Evolutionary conservation across 2,797 vertebrate genomes (phyloP).

Genomic region (Sebastes cheni): DNA sequence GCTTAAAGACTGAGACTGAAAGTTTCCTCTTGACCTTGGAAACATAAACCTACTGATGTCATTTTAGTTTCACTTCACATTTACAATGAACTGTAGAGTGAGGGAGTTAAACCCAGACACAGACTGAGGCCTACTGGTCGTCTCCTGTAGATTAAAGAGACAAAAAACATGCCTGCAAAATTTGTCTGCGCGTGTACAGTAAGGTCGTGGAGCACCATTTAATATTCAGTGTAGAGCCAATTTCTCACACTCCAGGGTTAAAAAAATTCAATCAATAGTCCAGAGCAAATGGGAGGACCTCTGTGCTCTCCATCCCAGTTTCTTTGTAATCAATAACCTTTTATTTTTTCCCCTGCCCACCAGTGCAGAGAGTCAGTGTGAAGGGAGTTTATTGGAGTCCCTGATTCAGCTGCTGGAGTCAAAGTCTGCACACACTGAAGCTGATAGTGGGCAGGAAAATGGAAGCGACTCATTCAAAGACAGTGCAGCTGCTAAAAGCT

Average conservation of each 20-base stretch:
- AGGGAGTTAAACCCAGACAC: background rate
- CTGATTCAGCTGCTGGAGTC: constrained; percentile 38
- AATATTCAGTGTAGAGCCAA: background rate
- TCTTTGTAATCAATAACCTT: constrained; percentile 52
- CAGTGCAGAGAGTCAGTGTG: background rate
- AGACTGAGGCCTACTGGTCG: background rate
- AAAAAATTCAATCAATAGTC: constrained; percentile 35
- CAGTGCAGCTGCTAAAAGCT: constrained; percentile 57
- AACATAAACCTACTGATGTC: background rate
- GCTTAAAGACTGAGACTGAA: background rate
- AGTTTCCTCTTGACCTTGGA: background rate
- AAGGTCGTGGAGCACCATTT: background rate
- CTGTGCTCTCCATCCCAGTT: background rate
- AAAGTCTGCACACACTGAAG: constrained; percentile 13
- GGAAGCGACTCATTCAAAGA: constrained; percentile 48
- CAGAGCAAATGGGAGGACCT: background rate
- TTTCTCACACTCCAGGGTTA: constrained; percentile 6
- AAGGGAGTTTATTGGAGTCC: constrained; percentile 35
- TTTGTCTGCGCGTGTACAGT: background rate
- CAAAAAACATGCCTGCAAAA: background rate
- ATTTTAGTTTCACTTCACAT: background rate
- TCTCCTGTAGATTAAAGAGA: background rate
- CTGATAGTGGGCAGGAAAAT: constrained; percentile 30
- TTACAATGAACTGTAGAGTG: background rate
- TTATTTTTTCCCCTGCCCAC: background rate